Evolutionary conservation across 2,113 vertebrate species (phyloP).

Genomic region (Macquaria australasica): DNA sequence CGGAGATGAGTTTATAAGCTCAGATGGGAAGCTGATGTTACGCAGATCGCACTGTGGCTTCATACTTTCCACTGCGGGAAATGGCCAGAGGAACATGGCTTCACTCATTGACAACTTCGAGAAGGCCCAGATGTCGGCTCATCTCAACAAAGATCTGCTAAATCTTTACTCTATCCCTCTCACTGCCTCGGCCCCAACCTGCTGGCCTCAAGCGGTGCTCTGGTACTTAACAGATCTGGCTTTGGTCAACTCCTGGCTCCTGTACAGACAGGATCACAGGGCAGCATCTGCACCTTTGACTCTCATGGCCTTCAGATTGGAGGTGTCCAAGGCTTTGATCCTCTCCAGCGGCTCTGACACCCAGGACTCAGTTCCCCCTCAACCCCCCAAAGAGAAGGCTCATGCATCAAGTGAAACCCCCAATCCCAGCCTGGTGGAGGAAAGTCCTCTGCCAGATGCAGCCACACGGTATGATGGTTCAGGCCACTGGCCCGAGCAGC

Average conservation of each 20-base stretch:
- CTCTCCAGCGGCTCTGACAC: conserved; percentile 65
- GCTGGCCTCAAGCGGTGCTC: conserved; percentile 84
- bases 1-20: conserved; percentile 86
- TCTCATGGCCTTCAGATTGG: conserved; percentile 84
- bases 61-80: conserved; percentile 82
- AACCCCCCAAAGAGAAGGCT: conserved; percentile 64
- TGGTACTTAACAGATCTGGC: conserved; percentile 85
- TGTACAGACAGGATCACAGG: conserved; percentile 71
- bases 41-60: conserved; percentile 84
- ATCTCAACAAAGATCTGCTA: conserved; percentile 79
- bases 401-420: conserved; percentile 45
- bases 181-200: conserved; percentile 58
- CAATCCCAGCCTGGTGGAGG: conserved; percentile 66
- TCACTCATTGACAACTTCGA: conserved; percentile 80
- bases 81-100: conserved; percentile 68
- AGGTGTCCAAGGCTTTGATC: conserved; percentile 84
- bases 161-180: conserved; percentile 82
- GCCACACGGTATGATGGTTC: conserved; percentile 80
- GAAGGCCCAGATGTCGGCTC: conserved; percentile 76
- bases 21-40: conserved; percentile 83
- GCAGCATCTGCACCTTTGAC: conserved; percentile 63
- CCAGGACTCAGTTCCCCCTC: conserved; percentile 78
- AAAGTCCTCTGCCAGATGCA: conserved; percentile 79
- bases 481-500: conserved; percentile 87
- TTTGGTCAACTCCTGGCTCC: conserved; percentile 85